Evolutionary conservation across 2,113 vertebrate species (phyloP).

Genomic region (Procavia capensis): DNA sequence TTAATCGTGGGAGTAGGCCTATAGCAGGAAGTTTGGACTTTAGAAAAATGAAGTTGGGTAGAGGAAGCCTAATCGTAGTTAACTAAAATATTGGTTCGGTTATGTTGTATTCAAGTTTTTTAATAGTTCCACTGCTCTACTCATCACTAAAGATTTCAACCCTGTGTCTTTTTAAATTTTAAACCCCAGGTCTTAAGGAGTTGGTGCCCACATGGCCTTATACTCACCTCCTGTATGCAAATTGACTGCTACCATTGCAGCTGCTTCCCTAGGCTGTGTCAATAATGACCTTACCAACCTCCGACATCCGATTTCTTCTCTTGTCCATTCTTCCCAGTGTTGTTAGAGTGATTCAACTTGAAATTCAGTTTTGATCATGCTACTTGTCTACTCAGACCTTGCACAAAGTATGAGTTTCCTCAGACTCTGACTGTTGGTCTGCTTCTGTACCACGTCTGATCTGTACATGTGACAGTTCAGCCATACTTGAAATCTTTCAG

Average conservation of each 20-base stretch:
- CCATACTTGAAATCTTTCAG: neutral
- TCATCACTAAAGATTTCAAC: neutral
- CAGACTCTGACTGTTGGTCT: neutral
- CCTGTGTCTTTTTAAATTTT: neutral
- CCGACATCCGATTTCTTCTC: neutral
- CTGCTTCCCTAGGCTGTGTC: neutral
- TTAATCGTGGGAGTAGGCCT: neutral
- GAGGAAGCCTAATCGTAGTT: neutral
- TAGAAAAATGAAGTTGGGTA: neutral
- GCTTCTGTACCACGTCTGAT: neutral
- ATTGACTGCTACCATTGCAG: neutral
- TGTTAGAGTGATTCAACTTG: neutral
- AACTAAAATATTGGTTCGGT: neutral
- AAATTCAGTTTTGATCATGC: constrained; percentile 9
- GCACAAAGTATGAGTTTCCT: neutral
- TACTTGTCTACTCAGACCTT: neutral
- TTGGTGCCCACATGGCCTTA: neutral
- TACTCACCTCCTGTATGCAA: neutral
- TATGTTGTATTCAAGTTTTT: neutral
- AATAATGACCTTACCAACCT: neutral
- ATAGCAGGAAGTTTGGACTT: neutral
- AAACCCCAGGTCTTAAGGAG: neutral
- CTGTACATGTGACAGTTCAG: neutral
- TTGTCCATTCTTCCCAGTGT: neutral
- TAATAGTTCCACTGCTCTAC: neutral